A percentile compares a stretch with the other conserved stretches of the same genome.
Conservation (phyloP, 2,888 invertebrate species). For the Tortricodes alternella region DNA sequence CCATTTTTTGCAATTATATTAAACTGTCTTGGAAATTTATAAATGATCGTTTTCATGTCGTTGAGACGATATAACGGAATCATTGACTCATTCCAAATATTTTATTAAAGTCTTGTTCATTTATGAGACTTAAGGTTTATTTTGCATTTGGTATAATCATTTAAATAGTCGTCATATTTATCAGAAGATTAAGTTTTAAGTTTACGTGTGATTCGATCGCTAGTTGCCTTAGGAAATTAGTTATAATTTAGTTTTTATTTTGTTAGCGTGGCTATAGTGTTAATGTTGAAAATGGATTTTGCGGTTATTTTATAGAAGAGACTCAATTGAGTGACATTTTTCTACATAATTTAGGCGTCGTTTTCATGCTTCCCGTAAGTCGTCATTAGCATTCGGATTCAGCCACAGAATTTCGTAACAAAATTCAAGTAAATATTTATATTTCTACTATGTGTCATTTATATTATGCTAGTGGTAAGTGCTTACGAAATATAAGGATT, state of each 20-base stretch:
- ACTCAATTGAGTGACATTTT: too few relatives aligned
- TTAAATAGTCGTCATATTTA: not conserved
- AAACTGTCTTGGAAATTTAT: too few relatives aligned
- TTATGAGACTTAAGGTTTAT: too few relatives aligned
- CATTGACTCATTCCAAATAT: too few relatives aligned
- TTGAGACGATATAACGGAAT: too few relatives aligned
- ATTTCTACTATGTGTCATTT: constrained; percentile 27
- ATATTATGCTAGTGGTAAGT: constrained; percentile 20
- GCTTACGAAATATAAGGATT: constrained; percentile 30
- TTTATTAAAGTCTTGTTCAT: too few relatives aligned
- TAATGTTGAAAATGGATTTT: not conserved
- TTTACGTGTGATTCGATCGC: constrained; percentile 4
- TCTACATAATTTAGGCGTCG: too few relatives aligned
- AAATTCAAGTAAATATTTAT: constrained; percentile 24
- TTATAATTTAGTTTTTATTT: constrained; percentile 1
- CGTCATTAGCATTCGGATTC: not conserved
- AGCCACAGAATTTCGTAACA: not conserved
- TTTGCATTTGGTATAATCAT: not conserved
- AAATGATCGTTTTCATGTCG: too few relatives aligned
- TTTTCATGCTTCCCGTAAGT: not conserved
- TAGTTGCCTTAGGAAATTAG: constrained; percentile 10
- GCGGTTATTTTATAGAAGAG: not conserved
- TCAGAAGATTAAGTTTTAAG: not conserved
- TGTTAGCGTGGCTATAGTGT: not conserved
- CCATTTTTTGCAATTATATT: too few relatives aligned